Evolutionary conservation across 1,140 invertebrate species (phyloP).

Genomic region (Listronotus bonariensis): DNA sequence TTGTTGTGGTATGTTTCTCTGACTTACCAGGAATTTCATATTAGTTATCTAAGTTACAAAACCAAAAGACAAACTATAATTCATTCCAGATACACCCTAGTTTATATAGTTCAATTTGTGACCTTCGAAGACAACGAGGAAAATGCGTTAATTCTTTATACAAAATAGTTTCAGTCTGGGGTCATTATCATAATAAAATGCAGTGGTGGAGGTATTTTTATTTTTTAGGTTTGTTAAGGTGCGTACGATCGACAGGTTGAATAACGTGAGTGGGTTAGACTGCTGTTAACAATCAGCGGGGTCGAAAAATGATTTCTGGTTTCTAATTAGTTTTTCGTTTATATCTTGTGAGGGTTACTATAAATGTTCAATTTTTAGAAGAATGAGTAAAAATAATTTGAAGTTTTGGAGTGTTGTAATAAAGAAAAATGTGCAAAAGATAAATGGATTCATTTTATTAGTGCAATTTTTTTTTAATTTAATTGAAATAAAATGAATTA

Average conservation of each 20-base stretch:
- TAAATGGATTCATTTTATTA: too few relatives aligned
- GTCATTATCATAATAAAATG: constrained; percentile 37
- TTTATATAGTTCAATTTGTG: constrained; percentile 37
- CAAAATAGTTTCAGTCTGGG: constrained; percentile 31
- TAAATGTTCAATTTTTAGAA: too few relatives aligned
- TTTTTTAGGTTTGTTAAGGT: constrained; percentile 16
- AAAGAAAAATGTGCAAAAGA: too few relatives aligned
- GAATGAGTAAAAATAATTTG: too few relatives aligned
- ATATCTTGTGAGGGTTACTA: too few relatives aligned
- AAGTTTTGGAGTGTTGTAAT: too few relatives aligned
- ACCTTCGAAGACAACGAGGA: constrained; percentile 38
- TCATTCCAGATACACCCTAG: constrained; percentile 24
- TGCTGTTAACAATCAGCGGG: not conserved
- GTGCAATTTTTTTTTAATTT: too few relatives aligned
- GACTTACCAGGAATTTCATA: too few relatives aligned
- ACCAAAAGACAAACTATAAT: constrained; percentile 36
- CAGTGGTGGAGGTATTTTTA: constrained; percentile 32
- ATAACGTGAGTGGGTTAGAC: constrained; percentile 4
- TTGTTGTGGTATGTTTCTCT: too few relatives aligned
- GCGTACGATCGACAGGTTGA: constrained; percentile 21
- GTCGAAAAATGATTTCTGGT: too few relatives aligned
- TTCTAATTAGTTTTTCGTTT: too few relatives aligned
- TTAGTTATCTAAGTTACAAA: constrained; percentile 21
- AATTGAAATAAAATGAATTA: too few relatives aligned
- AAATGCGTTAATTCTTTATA: constrained; percentile 38